Evolutionary conservation across 2,113 vertebrate genomes (phyloP), one percentile per base, ranked within the genome.

Genomic region (Odontesthes bonariensis): DNA sequence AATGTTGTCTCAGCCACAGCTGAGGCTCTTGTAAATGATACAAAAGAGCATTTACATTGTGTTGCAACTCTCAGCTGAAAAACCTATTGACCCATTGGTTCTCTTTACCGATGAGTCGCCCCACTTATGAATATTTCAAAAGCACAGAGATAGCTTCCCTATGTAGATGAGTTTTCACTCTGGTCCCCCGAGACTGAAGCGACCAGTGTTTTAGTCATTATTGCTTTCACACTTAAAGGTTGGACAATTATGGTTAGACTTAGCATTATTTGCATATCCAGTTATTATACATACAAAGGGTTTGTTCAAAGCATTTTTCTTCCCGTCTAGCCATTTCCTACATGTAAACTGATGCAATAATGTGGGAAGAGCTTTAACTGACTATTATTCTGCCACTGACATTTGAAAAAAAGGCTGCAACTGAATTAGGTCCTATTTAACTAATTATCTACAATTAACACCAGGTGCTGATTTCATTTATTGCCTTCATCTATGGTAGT

Each of bases 91-190:
- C 53, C 78, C 49, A 61, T 38, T 35, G 19, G 12, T 2, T 65
- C 77, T 80, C 62, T 77, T 72, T 56, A 46, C 80, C 75, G 77
- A 84, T 77, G 79, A 88, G 75, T 62, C 53, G 74, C 75, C 73
- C 63, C 63, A 64, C 80, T 89, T 73, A 84, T 93, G 82, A 87
- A 92, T 90, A 91, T 52, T 90, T 91, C 27, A 88, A 68, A 33
- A 68, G 56, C 44, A 60, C 64, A 78, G 53, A 67, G 67, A 77
- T 67, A 67, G 86, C 59, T 69, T 86, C 54, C 81, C 83, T 62
- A 83, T 85, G 68, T 60, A 83, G 72, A 88, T 64, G 3, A 64
- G 27, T 57, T 67, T 87, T 83, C 82, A 61, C 67, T 74, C 14
- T 13, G 19, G 42, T 57, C 51, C 69, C 61, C 17, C 20, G 17